A percentile compares a stretch with the other conserved stretches of the same genome.
Conservation (phyloP, 2,113 vertebrate genomes). For the Eubucco bourcierii region DNA sequence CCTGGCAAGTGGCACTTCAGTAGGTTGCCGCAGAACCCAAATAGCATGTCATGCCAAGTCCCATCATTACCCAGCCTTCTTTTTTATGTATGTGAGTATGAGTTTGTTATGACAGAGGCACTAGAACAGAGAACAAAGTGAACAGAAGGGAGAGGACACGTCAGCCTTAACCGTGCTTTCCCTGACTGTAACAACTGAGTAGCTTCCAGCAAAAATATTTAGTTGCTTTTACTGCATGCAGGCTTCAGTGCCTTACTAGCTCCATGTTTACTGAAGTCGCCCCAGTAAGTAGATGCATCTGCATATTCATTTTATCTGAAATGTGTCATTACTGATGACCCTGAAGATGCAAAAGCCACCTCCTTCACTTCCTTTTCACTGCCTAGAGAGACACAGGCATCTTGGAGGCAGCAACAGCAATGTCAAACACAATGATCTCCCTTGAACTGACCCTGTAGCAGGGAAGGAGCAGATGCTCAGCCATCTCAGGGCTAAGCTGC, state of each 20-base stretch:
- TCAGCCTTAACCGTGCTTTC: not conserved
- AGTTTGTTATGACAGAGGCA: not conserved
- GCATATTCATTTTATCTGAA: not conserved
- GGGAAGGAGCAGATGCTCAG: not conserved
- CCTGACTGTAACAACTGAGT: conserved; percentile 18
- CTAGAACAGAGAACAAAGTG: conserved; percentile 15
- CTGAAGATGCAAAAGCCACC: not conserved
- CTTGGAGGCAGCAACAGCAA: not conserved
- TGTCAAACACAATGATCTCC: not conserved
- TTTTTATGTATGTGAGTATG: not conserved
- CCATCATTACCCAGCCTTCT: not conserved
- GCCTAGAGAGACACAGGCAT: not conserved
- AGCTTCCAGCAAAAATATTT: conserved; percentile 57
- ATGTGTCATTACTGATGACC: not conserved
- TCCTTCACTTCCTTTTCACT: not conserved
- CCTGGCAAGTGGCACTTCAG: conserved; percentile 56
- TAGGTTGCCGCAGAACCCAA: conserved; percentile 47
- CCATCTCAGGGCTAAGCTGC: not conserved
- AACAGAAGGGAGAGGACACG: conserved; percentile 29
- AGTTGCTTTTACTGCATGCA: not conserved
- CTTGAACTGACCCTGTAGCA: not conserved
- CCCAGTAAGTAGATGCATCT: not conserved
- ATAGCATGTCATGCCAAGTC: conserved; percentile 10
- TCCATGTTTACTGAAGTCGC: not conserved
- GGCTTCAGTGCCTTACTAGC: not conserved